Conservation (phyloP, 2,888 invertebrate species). For the Matsumyia berberina region DNA sequence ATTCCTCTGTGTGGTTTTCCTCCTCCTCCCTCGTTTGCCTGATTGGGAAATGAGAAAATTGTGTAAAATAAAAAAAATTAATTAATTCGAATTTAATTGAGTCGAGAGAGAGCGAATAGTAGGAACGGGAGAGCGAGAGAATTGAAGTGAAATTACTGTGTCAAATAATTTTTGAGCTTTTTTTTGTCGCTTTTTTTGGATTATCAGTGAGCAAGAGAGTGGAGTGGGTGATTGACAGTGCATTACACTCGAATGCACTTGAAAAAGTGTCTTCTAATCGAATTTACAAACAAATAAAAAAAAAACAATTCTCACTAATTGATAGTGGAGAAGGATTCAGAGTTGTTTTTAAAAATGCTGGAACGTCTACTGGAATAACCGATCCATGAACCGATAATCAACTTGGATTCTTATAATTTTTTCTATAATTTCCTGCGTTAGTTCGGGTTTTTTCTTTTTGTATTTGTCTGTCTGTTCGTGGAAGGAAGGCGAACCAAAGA, state of each 20-base stretch:
- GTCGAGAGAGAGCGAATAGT: constrained; percentile 2
- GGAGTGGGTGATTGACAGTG: constrained; percentile 54
- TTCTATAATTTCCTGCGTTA: neutral
- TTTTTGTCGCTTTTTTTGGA: constrained; percentile 17
- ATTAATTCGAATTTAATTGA: constrained; percentile 73
- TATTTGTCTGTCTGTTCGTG: constrained; percentile 13
- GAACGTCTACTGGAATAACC: neutral
- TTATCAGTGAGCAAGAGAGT: constrained; percentile 53
- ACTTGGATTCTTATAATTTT: constrained; percentile 26
- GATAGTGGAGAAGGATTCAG: neutral
- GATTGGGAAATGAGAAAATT: constrained; percentile 59
- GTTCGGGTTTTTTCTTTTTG: constrained; percentile 24
- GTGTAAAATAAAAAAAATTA: constrained; percentile 54
- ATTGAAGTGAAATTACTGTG: constrained; percentile 62
- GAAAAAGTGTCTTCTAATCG: constrained; percentile 54
- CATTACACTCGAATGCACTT: constrained; percentile 69
- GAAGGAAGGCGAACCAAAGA: constrained; percentile 40
- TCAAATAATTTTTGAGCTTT: constrained; percentile 49
- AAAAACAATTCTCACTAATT: neutral
- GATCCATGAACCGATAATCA: neutral
- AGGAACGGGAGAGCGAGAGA: constrained; percentile 19
- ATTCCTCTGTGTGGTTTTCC: constrained; percentile 8
- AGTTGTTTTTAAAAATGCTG: neutral
- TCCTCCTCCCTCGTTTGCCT: constrained; percentile 8
- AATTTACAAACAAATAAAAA: constrained; percentile 15